A percentile compares a stretch with the other conserved stretches of the same genome.
Conservation (phyloP, 2,888 invertebrate species). For the Aleiodes alternator region DNA sequence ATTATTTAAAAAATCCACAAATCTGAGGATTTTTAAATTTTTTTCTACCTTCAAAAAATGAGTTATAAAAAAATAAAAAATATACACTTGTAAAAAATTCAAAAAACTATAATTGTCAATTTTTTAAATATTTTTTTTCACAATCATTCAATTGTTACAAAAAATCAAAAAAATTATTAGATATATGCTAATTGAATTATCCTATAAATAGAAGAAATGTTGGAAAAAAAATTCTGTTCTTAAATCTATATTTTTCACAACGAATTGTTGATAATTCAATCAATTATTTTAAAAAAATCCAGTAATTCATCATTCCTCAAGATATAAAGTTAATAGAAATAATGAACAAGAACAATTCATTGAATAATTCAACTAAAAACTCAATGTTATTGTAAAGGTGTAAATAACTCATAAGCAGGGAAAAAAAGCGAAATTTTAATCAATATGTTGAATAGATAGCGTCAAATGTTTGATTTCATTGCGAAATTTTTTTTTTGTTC, state of each 20-base stretch:
- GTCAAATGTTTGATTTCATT: not conserved
- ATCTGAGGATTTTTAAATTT: too few species aligned
- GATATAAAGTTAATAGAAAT: not conserved
- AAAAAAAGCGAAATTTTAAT: slow-evolving; percentile 12
- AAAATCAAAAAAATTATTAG: too few species aligned
- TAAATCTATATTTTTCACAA: slow-evolving; percentile 31
- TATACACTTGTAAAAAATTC: too few species aligned
- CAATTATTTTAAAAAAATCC: not conserved
- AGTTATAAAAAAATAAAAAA: too few species aligned
- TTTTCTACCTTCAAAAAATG: too few species aligned
- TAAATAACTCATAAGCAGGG: slow-evolving; percentile 51
- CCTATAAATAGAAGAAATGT: not conserved
- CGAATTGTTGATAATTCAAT: slow-evolving; percentile 6
- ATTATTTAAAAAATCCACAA: too few species aligned
- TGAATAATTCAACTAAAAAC: slow-evolving; percentile 45
- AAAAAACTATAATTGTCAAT: too few species aligned
- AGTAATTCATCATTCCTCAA: slow-evolving; percentile 1
- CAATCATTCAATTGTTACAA: too few species aligned
- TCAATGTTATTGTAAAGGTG: slow-evolving; percentile 51
- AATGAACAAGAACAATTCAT: slow-evolving; percentile 31
- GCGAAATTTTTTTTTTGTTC: too few species aligned
- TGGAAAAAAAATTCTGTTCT: slow-evolving; percentile 8
- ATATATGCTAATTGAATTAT: too few species aligned
- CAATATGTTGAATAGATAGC: slow-evolving; percentile 7
- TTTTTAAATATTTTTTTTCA: too few species aligned